Evolutionary conservation across 1,140 invertebrate species (phyloP).

Genomic region (Tetranychus cinnabarinus): DNA sequence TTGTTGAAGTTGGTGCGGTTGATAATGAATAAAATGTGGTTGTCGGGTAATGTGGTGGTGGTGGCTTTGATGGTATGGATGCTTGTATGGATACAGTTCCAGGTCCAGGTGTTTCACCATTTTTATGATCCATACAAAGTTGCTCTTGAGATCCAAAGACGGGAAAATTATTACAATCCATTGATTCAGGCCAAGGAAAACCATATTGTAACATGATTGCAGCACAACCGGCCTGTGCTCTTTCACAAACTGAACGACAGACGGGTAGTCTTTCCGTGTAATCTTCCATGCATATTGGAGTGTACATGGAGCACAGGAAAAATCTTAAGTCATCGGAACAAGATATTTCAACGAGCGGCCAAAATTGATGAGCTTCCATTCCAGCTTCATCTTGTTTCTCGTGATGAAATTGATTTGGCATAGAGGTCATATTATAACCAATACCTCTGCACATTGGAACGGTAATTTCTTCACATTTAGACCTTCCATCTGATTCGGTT

Average conservation of each 20-base stretch:
- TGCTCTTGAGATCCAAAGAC: slow-evolving; percentile 45
- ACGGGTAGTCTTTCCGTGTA: slow-evolving; percentile 63
- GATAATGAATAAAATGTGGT: no score
- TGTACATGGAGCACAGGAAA: slow-evolving; percentile 26
- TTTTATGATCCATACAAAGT: slow-evolving; percentile 67
- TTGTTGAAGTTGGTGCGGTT: no score
- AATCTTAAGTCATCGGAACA: slow-evolving; percentile 77
- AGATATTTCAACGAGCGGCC: slow-evolving; percentile 27
- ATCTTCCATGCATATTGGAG: slow-evolving; percentile 43
- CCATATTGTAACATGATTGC: slow-evolving; percentile 90
- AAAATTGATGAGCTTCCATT: slow-evolving; percentile 36
- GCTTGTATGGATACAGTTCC: neutral
- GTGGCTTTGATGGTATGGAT: neutral
- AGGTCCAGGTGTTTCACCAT: neutral
- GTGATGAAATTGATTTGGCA: slow-evolving; percentile 83
- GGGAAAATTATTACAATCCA: slow-evolving; percentile 77
- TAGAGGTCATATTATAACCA: slow-evolving; percentile 82
- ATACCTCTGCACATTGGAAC: slow-evolving; percentile 88
- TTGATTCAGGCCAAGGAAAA: slow-evolving; percentile 84
- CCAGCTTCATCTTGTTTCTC: slow-evolving; percentile 80
- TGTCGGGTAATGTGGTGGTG: neutral
- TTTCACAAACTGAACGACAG: slow-evolving; percentile 76
- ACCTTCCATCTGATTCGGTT: no score
- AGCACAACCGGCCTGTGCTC: slow-evolving; percentile 64
- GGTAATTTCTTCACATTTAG: slow-evolving; percentile 67